Conservation (phyloP, 2,113 vertebrate genomes). For the Sigmodon hispidus region DNA sequence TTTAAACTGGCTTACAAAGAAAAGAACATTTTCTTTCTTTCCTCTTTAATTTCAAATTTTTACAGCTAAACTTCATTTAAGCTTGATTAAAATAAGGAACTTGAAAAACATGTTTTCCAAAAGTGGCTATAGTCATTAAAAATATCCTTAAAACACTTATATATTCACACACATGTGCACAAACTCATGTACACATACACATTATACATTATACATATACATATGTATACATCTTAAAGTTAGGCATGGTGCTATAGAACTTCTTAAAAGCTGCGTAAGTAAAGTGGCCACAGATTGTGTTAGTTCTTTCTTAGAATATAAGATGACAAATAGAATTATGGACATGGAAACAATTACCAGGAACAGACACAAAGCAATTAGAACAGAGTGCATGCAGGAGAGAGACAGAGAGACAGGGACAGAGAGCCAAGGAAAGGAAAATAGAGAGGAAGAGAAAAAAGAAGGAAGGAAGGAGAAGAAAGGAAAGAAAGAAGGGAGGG, state of each 20-base stretch:
- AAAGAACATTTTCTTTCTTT: background rate
- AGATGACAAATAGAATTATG: background rate
- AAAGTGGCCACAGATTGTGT: background rate
- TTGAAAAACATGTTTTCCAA: background rate
- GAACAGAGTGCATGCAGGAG: background rate
- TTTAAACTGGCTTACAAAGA: background rate
- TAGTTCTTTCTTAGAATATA: background rate
- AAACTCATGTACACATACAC: background rate
- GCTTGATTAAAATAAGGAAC: background rate
- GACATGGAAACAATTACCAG: background rate
- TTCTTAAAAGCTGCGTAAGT: background rate
- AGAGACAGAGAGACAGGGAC: background rate
- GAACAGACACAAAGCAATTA: background rate
- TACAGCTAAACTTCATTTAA: background rate
- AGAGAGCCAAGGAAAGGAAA: background rate
- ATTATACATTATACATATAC: background rate
- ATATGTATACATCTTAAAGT: background rate
- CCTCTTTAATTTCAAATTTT: background rate
- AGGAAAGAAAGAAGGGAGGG: background rate
- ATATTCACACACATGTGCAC: background rate
- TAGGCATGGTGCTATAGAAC: background rate
- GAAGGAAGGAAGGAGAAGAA: no score
- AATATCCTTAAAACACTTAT: background rate
- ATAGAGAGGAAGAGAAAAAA: background rate
- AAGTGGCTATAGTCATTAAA: background rate